Percentiles rank a stretch among this genome's conserved stretches.
Evolutionary conservation across 2,113 vertebrate genomes (phyloP).

Genomic region (Elanus axillaris): DNA sequence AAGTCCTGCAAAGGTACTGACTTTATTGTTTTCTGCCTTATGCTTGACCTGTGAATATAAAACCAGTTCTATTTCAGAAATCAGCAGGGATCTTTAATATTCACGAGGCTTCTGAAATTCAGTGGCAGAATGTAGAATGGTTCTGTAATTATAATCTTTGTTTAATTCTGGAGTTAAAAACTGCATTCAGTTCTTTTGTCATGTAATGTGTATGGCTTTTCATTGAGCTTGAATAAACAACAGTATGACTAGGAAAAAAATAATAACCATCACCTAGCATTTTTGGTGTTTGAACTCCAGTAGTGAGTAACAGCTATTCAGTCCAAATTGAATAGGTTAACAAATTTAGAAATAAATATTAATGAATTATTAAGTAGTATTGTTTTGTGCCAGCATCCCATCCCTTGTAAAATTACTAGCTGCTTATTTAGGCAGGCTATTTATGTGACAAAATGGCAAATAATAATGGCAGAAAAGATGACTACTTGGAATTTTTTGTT

Average conservation of each 20-base stretch:
- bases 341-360: not conserved
- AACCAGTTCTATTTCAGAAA: not conserved
- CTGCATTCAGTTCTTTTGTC: not conserved
- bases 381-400: not conserved
- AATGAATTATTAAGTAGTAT: not conserved
- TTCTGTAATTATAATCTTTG: not conserved
- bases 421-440: not conserved
- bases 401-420: not conserved
- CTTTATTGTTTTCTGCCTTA: not conserved
- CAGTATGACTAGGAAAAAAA: not conserved
- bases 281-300: not conserved
- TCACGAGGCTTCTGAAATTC: not conserved
- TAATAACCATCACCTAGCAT: not conserved
- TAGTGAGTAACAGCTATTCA: not conserved
- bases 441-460: not conserved
- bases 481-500: not conserved
- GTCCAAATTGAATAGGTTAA: not conserved
- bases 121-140: not conserved
- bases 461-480: not conserved
- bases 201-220: not conserved
- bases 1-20: slow-evolving; percentile 85
- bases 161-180: not conserved
- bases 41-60: not conserved
- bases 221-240: not conserved
- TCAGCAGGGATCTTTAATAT: not conserved